Percentiles rank a stretch among this genome's conserved stretches.
Conservation (phyloP, 2,888 invertebrate species). For the Drosophila picticornis region DNA sequence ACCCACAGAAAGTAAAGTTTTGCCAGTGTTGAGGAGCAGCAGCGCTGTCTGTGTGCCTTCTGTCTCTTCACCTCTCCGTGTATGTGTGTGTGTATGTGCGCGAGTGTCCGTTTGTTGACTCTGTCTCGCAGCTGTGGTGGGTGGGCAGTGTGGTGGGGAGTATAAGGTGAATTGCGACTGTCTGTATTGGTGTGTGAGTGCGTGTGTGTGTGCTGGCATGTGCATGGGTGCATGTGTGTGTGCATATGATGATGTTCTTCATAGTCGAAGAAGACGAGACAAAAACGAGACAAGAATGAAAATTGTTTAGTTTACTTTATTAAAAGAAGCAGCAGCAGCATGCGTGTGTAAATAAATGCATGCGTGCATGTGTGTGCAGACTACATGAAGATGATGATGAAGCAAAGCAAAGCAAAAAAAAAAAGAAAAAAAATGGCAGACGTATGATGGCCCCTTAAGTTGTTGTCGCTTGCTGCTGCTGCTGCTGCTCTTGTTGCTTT, state of each 20-base stretch:
- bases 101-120: conserved; percentile 77
- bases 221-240: conserved; percentile 29
- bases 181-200: conserved; percentile 14
- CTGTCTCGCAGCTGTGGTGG: conserved; percentile 54
- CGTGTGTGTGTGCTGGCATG: conserved; percentile 28
- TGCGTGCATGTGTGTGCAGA: conserved; percentile 45
- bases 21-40: conserved; percentile 35
- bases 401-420: conserved; percentile 50
- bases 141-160: conserved; percentile 43
- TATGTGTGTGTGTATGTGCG: conserved; percentile 43
- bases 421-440: conserved; percentile 52
- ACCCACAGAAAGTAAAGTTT: conserved; percentile 51
- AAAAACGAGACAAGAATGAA: conserved; percentile 81
- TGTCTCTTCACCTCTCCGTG: conserved; percentile 38
- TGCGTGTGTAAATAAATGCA: conserved; percentile 42
- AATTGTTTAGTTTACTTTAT: conserved; percentile 81
- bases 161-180: conserved; percentile 35
- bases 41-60: conserved; percentile 33
- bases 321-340: conserved; percentile 67
- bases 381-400: conserved; percentile 72
- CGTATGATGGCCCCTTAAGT: conserved; percentile 39
- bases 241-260: conserved; percentile 42
- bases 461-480: conserved; percentile 21
- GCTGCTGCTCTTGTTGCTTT: conserved; percentile 21
- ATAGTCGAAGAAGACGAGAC: conserved; percentile 72